Percentiles rank a stretch among this genome's conserved stretches.
phyloP scores from a whole-genome alignment of 2,113 vertebrate genomes.

The Scartelaos histophorus region DNA sequence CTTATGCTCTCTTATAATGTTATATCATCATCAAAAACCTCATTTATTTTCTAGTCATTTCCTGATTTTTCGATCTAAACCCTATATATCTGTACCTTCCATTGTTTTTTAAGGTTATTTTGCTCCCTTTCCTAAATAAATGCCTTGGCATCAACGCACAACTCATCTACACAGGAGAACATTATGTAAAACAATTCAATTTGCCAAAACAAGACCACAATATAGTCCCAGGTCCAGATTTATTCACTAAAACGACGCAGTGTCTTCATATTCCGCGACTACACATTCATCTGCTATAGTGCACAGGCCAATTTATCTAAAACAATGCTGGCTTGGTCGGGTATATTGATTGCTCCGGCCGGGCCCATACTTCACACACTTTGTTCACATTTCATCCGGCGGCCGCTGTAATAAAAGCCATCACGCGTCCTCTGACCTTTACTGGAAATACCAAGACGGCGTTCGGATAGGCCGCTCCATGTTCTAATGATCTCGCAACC shows the following conservation, averaged over 20 bases:
- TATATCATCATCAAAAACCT: too few species aligned
- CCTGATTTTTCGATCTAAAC: too few species aligned
- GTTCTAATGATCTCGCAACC: conserved; percentile 55
- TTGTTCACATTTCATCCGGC: conserved; percentile 39
- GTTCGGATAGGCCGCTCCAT: conserved; percentile 33
- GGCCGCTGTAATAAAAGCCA: conserved; percentile 53
- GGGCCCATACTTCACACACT: conserved; percentile 44
- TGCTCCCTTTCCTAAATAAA: too few species aligned
- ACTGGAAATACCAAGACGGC: conserved; percentile 58
- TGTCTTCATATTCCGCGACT: not conserved
- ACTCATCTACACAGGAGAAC: not conserved
- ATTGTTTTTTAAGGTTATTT: too few species aligned
- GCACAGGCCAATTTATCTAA: conserved; percentile 14
- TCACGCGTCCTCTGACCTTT: conserved; percentile 56
- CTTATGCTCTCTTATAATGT: too few species aligned
- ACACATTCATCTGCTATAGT: not conserved
- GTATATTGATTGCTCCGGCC: conserved; percentile 32
- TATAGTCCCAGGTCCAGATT: not conserved
- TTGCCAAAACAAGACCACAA: not conserved
- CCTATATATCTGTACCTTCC: too few species aligned
- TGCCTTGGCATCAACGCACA: too few species aligned
- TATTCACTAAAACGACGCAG: not conserved
- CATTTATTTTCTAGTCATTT: too few species aligned
- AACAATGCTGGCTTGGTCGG: conserved; percentile 30
- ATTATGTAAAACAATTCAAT: not conserved